These are phyloP conservation scores for Rhagologus leucostigma DNA, from an alignment of 2,113 vertebrate genomes.

Conservation along the genomic window DNA sequence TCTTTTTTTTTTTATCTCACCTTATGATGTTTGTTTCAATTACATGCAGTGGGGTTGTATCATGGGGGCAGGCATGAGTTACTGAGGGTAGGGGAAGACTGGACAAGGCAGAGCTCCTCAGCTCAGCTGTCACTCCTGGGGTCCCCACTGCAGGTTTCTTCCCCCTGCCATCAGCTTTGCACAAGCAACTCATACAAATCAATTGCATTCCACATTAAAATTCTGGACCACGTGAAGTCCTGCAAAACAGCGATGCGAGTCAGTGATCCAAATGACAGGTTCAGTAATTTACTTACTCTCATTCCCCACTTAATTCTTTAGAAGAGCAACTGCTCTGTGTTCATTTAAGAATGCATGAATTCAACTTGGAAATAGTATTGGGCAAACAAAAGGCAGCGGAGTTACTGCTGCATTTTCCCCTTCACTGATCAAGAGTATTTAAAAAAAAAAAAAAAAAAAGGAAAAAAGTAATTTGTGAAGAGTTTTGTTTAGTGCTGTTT, in stretches of 20 bases:
- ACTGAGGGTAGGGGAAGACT: not conserved
- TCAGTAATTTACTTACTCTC: slow-evolving; percentile 64
- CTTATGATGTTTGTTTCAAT: not conserved
- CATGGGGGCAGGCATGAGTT: not conserved
- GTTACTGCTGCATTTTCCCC: slow-evolving; percentile 58
- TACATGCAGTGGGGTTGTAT: not conserved
- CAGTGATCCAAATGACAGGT: slow-evolving; percentile 63
- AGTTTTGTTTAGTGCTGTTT: slow-evolving; percentile 30
- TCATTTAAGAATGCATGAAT: slow-evolving; percentile 57
- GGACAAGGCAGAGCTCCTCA: not conserved
- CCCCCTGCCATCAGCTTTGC: not conserved
- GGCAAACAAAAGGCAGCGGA: slow-evolving; percentile 55
- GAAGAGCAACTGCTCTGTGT: slow-evolving; percentile 48
- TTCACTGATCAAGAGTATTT: slow-evolving; percentile 39
- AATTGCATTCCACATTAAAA: slow-evolving; percentile 49
- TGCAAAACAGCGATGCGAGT: slow-evolving; percentile 53
- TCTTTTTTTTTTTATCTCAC: slow-evolving; percentile 11
- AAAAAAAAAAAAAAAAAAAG: not conserved
- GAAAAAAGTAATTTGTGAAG: slow-evolving; percentile 21
- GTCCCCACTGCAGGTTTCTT: not conserved
- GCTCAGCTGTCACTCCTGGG: not conserved
- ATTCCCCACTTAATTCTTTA: slow-evolving; percentile 66
- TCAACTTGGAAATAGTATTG: slow-evolving; percentile 26
- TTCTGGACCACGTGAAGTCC: slow-evolving; percentile 45
- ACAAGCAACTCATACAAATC: slow-evolving; percentile 60